Base-by-base conservation (phyloP, 2,113 vertebrate genomes). In the Carassius auratus region DNA sequence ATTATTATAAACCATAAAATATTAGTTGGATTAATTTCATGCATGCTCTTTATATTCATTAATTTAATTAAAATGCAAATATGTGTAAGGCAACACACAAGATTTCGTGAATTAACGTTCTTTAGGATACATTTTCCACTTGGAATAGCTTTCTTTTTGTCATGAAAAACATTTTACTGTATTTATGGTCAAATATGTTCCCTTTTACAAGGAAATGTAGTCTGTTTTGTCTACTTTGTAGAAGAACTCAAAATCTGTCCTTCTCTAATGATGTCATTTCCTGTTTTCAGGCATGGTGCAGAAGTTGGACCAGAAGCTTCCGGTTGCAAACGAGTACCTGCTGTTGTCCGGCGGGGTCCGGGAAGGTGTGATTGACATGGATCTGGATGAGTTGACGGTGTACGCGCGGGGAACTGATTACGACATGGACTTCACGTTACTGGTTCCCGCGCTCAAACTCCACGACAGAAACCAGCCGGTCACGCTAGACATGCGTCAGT, bases 391-490 rank as follows among this genome's bases (percentile, higher is more conserved):
- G 68, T 93, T 99, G 26, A 97, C 95, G 3, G 93, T 97, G 50
- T 98, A 97, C 1, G 96, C 97, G 1, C 96, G 98, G 0, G 98
- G 98, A 23, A 96, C 97, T 0, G 98, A 99, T 92, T 99, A 98
- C 0, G 97, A 99, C 90, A 98, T 99, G 98, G 98, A 99, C 95
- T 99, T 99, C 86, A 99, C 98, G 1, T 95, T 99, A 33, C 94
- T 99, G 81, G 98, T 99, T 80, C 98, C 98, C 0, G 97, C 98
- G 0, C 96, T 99, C 59, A 99, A 99, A 86, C 96, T 99, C 50
- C 98, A 99, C 0, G 98, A 99, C 94, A 96, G 98, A 4, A 99
- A 99, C 92, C 98, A 99, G 86, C 98, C 98, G 0, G 98, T 99
- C 61, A 99, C 98, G 0, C 94, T 99, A 79, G 98, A 99, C 90